Conservation (phyloP, 2,113 vertebrate genomes). For the Stomatorhinus ivindoensis region DNA sequence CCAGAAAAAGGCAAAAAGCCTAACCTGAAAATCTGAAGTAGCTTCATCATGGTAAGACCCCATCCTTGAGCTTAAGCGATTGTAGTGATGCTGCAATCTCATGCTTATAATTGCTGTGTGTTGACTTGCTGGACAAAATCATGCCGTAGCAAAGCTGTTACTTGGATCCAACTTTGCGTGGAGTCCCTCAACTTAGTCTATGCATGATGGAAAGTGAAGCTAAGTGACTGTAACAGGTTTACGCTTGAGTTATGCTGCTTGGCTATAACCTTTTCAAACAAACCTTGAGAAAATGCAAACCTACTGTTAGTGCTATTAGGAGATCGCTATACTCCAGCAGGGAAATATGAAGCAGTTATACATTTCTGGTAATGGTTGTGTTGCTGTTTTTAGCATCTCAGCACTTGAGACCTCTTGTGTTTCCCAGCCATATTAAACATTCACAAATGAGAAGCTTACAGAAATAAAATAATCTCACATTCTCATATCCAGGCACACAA, state of each 20-base stretch:
- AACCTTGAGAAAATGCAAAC: neutral
- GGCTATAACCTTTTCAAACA: neutral
- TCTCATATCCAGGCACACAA: neutral
- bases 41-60: slow-evolving; percentile 25
- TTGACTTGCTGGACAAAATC: neutral
- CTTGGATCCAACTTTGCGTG: neutral
- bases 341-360: neutral
- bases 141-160: neutral
- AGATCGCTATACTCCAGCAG: neutral
- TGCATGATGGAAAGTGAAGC: neutral
- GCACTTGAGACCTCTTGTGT: neutral
- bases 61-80: neutral
- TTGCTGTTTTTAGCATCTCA: neutral
- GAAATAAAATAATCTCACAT: neutral
- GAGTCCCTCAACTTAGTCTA: neutral
- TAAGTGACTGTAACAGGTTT: neutral
- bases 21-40: slow-evolving; percentile 3
- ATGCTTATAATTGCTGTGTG: neutral
- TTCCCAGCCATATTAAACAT: neutral
- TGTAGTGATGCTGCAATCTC: neutral
- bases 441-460: neutral
- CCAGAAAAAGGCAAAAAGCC: slow-evolving; percentile 14
- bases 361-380: neutral
- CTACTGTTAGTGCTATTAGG: neutral
- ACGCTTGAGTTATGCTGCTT: neutral